Conservation (phyloP, 2,113 vertebrate genomes). For the Rhadina sibilatrix region DNA sequence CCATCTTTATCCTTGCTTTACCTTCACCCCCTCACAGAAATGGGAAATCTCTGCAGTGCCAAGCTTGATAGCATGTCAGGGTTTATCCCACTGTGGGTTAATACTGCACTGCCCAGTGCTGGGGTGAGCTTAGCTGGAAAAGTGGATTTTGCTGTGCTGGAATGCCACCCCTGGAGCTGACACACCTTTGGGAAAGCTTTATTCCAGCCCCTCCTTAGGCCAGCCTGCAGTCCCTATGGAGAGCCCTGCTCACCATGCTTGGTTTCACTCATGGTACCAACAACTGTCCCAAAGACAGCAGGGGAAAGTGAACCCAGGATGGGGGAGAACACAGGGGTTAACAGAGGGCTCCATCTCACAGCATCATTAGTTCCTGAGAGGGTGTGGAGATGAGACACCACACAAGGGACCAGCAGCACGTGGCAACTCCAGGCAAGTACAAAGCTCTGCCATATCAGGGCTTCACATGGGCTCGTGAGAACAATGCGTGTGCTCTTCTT, state of each 20-base stretch:
- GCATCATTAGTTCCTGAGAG: not conserved
- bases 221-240: not conserved
- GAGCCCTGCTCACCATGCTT: not conserved
- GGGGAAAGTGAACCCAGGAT: not conserved
- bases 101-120: not conserved
- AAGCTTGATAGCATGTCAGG: fast-evolving
- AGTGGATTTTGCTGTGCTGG: not conserved
- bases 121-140: not conserved
- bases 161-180: not conserved
- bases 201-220: not conserved
- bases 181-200: not conserved
- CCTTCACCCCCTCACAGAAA: not conserved
- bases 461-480: not conserved
- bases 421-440: not conserved
- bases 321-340: not conserved
- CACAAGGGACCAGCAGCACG: not conserved
- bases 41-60: not conserved
- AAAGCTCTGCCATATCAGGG: not conserved
- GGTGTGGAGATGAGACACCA: not conserved
- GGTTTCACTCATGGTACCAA: not conserved
- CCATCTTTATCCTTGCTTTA: not conserved
- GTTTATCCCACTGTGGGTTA: not conserved
- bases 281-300: not conserved
- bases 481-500: not conserved
- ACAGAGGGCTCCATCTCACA: not conserved